Percentiles rank a stretch among this genome's conserved stretches.
phyloP scores from a whole-genome alignment of 2,797 vertebrate genomes.

The Hydrolagus colliei region DNA sequence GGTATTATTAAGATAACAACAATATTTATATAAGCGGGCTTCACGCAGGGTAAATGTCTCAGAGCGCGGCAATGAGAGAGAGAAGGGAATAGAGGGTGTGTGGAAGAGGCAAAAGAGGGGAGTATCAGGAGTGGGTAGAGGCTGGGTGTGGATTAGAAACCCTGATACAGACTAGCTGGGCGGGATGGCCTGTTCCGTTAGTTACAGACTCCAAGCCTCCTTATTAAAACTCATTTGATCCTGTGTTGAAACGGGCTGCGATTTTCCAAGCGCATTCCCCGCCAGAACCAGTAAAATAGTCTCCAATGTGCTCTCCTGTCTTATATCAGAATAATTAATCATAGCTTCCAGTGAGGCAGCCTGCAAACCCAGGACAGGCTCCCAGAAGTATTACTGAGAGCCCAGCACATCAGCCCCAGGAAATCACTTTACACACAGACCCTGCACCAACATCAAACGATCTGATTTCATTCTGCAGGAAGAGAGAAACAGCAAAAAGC shows the following conservation, averaged over 20 bases:
- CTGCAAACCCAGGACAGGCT: not conserved
- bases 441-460: not conserved
- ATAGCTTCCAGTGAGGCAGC: not conserved
- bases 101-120: not conserved
- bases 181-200: no score
- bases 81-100: not conserved
- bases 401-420: not conserved
- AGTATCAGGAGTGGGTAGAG: no score
- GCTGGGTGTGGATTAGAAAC: not conserved
- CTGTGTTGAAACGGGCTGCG: not conserved
- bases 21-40: no score
- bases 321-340: not conserved
- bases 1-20: no score
- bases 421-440: not conserved
- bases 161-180: not conserved
- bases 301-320: not conserved
- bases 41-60: no score
- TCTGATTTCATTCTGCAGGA: not conserved
- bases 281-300: not conserved
- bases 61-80: not conserved
- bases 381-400: not conserved
- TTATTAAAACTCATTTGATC: not conserved
- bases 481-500: not conserved
- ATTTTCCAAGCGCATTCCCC: no score
- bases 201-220: not conserved